Evolutionary conservation across 2,113 vertebrate genomes (phyloP).

Genomic region (Dromiciops gliroides): DNA sequence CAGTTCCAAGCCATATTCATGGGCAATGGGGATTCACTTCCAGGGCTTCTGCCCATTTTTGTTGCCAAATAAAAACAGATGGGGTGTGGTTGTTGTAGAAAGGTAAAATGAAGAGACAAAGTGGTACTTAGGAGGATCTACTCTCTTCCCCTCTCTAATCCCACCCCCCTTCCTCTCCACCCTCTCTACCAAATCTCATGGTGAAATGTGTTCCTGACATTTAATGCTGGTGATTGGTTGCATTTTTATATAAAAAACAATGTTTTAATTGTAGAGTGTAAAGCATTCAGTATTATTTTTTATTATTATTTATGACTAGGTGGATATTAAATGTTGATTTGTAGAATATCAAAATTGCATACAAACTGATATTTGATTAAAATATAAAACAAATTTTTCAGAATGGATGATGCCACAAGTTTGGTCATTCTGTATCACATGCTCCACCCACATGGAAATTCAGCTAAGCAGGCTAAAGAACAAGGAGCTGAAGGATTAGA

Average conservation of each 20-base stretch:
- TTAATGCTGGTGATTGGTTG: neutral
- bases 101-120: neutral
- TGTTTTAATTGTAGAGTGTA: neutral
- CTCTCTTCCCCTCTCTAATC: neutral
- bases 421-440: conserved; percentile 92
- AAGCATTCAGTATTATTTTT: conserved; percentile 3
- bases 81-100: neutral
- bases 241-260: neutral
- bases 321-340: conserved; percentile 23
- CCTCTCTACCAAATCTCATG: too few species aligned
- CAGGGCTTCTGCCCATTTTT: neutral
- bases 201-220: neutral
- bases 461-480: conserved; percentile 86
- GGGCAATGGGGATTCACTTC: neutral
- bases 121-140: neutral
- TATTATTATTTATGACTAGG: neutral
- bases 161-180: neutral
- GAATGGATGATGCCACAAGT: conserved; percentile 88
- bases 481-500: conserved; percentile 86
- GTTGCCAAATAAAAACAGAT: neutral
- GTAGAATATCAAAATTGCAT: neutral
- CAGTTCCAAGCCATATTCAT: neutral
- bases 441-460: conserved; percentile 91
- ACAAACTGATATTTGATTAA: neutral
- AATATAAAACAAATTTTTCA: conserved; percentile 66